Evolutionary conservation across 2,797 vertebrate genomes (phyloP), one percentile per base, ranked within the genome.

Genomic region (Manis crassicaudata): DNA sequence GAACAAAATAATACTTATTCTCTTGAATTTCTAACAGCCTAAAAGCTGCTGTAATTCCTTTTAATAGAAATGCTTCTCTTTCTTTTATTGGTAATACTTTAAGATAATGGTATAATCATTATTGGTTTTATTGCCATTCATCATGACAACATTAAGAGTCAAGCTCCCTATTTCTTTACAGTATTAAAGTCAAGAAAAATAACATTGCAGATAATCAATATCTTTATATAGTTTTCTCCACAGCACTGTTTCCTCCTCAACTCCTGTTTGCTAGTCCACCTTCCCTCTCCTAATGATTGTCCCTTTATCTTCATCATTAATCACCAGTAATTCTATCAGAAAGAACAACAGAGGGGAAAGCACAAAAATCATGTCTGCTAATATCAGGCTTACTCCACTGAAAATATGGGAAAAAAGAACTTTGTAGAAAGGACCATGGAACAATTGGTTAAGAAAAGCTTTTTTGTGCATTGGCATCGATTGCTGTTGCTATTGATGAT

Each of bases 21-120:
- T 32, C 50, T 17, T 32, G 12, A 89, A 72, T 70, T 77, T 93
- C 79, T 76, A 87, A 76, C 7, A 82, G 70, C 75, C 87, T 75
- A 73, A 91, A 90, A 67, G 43, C 46, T 85, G n/a, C 68, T 50
- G 13, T 88, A 92, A 95, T 92, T 94, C 35, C 40, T 96, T 91
- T 90, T 85, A 94, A 65, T 88, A 72, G 32, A 95, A 96, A 96
- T 37, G 7, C 7, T 75, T 73, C 11, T 37, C 60, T 52, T 80
- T 96, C 95, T 97, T 97, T 96, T 85, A 92, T 80, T 88, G 82
- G 37, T 62, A 75, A 93, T 88, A 72, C n/a, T 85, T 92, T 82
- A 76, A 90, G 70, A 52, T 82, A 85, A 83, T 70, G 60, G 29
- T 23, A 54, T 70, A 96, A 92, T 93, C 67, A 73, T 81, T 52